Evolutionary conservation across 2,797 vertebrate species (phyloP), one percentile per base, ranked within the genome.

Genomic region (Synaphobranchus kaupii): DNA sequence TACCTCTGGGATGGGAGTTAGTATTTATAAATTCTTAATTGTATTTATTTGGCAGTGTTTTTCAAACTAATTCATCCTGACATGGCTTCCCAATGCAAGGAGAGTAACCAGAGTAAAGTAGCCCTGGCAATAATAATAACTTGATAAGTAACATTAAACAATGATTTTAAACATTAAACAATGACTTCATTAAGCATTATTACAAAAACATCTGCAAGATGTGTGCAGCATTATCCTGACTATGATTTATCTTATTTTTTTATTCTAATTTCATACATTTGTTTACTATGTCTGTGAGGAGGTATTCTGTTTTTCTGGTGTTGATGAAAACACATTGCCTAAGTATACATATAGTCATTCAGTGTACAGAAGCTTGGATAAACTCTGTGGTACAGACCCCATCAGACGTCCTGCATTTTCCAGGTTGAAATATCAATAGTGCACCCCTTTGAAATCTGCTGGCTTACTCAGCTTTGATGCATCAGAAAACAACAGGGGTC

Each of bases 11-110:
- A 22, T 47, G 1, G 76, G 76, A 80, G 34, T 80, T 80, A 48
- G 76, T 25, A 80, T 48, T 80, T 80, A 73, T 73, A 22, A 80
- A 80, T 80, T 80, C 76, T 47, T 48, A 25, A 80, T 80, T 80
- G 76, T 48, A 22, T 48, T 80, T 76, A 39, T 80, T 80, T 80
- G 76, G 76, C 76, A 22, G 6, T 80, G 39, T 47, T 47, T 76
- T 31, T 25, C 68, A 15, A 73, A 47, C 76, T 25, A 10, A 22
- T 80, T 47, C 39, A 47, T 48, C 5, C 1, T 80, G 13, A 76
- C 34, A 76, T 17, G 10, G 71, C 6, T 73, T 73, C 28, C 10
- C 31, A 15, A 68, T n/a, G 63, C 28, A 25, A 68, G n/a, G 3
- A 68, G n/a, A 25, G 6, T 8, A 28, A 68, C 25, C 7, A 9